Evolutionary conservation across 2,888 invertebrate species (phyloP), one percentile per base, ranked within the genome.

Genomic region (Mayetiola destructor): DNA sequence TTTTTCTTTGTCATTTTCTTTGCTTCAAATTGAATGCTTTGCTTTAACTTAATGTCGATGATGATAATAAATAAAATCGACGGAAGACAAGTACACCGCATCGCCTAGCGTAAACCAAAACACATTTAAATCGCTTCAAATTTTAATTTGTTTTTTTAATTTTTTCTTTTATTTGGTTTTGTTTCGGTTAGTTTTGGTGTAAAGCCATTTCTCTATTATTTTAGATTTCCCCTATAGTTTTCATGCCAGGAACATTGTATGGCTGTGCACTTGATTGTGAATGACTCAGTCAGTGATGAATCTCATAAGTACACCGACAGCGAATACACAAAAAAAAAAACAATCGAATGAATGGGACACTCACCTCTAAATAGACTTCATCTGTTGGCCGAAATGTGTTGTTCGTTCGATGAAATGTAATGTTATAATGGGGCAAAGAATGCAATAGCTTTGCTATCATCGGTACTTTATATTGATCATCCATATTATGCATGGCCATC

Each of bases 331-430:
- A 32, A 32, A 9, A 32, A 32, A 9, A 32, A 9, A 9, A 32
- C 8, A 32, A 32, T 6, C 12, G 8, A 6, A 32, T 32, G 32
- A 9, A 9, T 32, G 32, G 6, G 48, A 2, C 10, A 48, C 48
- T 75, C 72, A 89, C 90, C 85, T 94, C 93, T 64, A 90, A 79
- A 75, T 95, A 95, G 63, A 88, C 81, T 65, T 88, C 85, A 68
- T 89, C 89, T 66, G 85, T 81, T 54, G 91, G 92, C 67, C 89
- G 85, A 75, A 94, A 94, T 61, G 91, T 90, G 68, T 84, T 87
- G 75, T 93, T 92, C 74, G 92, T 90, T 65, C 81, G 80, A 70
- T 89, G 87, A 67, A 93, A 82, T 65, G 88, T 85, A 68, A 92
- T 88, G 74, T 94, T 92, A 71, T 92, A 80, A 75, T 94, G 94